phyloP scores from a whole-genome alignment of 2,888 invertebrate species.

The Muscina levida region DNA sequence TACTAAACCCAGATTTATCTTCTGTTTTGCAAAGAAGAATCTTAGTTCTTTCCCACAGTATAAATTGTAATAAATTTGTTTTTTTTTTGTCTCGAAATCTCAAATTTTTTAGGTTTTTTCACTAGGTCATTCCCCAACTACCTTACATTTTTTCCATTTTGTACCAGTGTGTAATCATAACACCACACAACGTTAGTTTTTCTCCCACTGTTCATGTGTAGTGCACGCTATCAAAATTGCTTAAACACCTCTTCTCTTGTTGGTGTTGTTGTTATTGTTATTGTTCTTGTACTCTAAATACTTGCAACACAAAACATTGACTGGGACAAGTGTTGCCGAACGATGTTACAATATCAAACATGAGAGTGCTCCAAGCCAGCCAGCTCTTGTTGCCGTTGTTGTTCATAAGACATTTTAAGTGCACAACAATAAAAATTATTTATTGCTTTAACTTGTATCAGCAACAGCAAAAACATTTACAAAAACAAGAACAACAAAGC shows the following conservation, averaged over 20 bases:
- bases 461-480: slow-evolving; percentile 33
- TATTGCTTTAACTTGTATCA: slow-evolving; percentile 68
- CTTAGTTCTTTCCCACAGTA: no score
- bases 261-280: neutral
- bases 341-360: slow-evolving; percentile 39
- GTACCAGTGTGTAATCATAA: no score
- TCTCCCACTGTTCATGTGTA: neutral
- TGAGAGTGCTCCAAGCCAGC: slow-evolving; percentile 14
- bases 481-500: slow-evolving; percentile 4
- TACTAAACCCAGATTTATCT: no score
- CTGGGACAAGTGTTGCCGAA: slow-evolving; percentile 25
- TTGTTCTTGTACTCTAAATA: slow-evolving; percentile 6
- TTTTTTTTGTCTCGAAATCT: no score
- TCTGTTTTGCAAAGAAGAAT: no score
- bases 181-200: no score
- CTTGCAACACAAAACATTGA: slow-evolving; percentile 22
- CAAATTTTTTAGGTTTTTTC: no score
- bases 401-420: slow-evolving; percentile 72
- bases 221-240: slow-evolving; percentile 55
- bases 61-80: no score
- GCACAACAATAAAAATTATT: slow-evolving; percentile 73
- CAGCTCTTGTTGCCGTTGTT: slow-evolving; percentile 53
- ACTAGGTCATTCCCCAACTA: no score
- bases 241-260: slow-evolving; percentile 48
- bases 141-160: no score